A percentile compares a stretch with the other conserved stretches of the same genome.
Conservation (phyloP, 2,797 vertebrate species). For the Limosa lapponica region DNA sequence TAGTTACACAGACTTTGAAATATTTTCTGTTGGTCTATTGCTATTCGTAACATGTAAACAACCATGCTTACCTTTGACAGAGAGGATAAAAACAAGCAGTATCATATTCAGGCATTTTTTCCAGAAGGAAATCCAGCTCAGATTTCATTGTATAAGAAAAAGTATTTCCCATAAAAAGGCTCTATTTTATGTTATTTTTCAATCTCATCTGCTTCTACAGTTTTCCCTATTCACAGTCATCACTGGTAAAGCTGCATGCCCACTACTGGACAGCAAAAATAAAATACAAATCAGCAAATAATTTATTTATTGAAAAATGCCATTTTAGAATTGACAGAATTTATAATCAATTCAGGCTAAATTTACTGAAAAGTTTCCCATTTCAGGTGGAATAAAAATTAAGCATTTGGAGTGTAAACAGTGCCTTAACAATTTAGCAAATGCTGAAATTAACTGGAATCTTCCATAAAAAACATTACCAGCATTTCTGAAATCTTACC, state of each 20-base stretch:
- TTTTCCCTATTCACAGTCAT: neutral
- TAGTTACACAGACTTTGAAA: neutral
- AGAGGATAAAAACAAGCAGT: neutral
- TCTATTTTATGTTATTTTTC: neutral
- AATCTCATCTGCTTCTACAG: neutral
- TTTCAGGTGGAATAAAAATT: neutral
- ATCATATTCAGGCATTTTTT: neutral
- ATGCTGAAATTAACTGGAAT: neutral
- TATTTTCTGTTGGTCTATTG: constrained; percentile 22
- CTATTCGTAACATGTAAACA: constrained; percentile 38
- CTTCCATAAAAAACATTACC: neutral
- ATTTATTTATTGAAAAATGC: neutral
- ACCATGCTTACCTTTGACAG: neutral
- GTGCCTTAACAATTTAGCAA: neutral
- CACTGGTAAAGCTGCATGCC: neutral
- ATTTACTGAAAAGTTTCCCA: neutral
- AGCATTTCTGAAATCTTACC: neutral
- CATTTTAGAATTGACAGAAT: neutral
- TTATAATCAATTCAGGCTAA: neutral
- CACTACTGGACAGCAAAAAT: neutral
- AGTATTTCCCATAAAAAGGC: neutral
- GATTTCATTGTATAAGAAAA: neutral
- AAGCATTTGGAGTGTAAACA: neutral
- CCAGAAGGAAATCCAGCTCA: neutral
- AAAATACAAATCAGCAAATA: neutral